Evolutionary conservation across 2,797 vertebrate genomes (phyloP), one percentile per base, ranked within the genome.

Genomic region (Sebastiscus tertius): DNA sequence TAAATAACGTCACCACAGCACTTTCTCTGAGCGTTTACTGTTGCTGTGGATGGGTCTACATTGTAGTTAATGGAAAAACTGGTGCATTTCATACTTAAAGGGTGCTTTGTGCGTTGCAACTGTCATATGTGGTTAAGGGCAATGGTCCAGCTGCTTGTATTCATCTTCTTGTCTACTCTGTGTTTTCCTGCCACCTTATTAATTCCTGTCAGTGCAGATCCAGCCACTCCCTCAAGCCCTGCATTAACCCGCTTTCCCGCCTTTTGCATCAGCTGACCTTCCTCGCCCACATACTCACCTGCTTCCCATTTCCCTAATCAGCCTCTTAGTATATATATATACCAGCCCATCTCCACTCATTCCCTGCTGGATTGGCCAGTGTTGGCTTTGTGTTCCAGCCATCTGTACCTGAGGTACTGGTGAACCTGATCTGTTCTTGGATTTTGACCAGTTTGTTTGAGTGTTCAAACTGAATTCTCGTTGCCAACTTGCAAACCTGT

Each of bases 281-380:
- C 13, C 52, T 8, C 10, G 0, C 34, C 55, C 34, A 13, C 68
- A 42, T 5, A 14, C 68, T 58, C 33, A 39, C 68, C 54, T 42
- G 9, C 16, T 39, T 39, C 11, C 18, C 22, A 26, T 56, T 39
- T 39, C 33, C 36, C 56, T 72, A 31, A 22, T 72, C 36, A 72
- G 36, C 12, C 36, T 42, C 14, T 3, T 26, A 31, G 56, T 20
- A 3, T 59, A 8, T 24, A 14, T 60, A 6, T 26, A 22, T 54
- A 20, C 67, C 33, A 11, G 52, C 33, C 49, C n/a, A 70, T 58
- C 31, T 58, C 42, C n/a, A 55, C 18, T 59, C 34, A 20, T 42
- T 42, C 12, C 4, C 20, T 0, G 36, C 34, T 20, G 9, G 18
- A 16, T 0, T 46, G 18, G 18, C 4, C 6, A 14, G n/a, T 11